Evolutionary conservation across 2,797 vertebrate genomes (phyloP), one percentile per base, ranked within the genome.

Genomic region (Morelia viridis): DNA sequence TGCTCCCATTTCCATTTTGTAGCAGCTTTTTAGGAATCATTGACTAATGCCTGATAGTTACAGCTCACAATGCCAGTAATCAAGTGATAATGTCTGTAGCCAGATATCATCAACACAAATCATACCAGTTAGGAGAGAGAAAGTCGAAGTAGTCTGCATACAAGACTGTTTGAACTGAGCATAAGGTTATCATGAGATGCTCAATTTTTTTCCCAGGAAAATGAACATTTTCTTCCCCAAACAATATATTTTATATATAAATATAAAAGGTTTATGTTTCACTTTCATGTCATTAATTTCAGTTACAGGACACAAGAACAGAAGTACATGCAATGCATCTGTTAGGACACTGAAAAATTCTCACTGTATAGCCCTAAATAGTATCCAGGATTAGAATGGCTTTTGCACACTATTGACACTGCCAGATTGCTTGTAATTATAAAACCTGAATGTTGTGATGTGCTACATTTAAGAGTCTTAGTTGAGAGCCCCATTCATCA

Each of bases 101-200:
- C 64, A 87, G 91, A 5, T 96, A 95, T 92, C 80, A 35, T 94
- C 68, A 92, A 0, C 53, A 22, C 17, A 2, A 87, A 93, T 95
- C 64, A 57, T 89, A 58, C 65, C 89, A 87, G 93, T 95, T 94
- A 94, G 87, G 35, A 89, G 92, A 85, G 83, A 62, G 41, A 46
- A 92, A 35, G 62, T 46, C 88, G 84, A 62, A 95, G 90, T 90
- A 87, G 58, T 58, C 91, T 93, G 15, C 8, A 56, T 60, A 94
- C 0, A 90, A 90, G 28, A 5, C 10, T 35, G 64, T 8, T 0
- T 83, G 50, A 65, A 92, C 3, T 15, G 90, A 53, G 24, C 0
- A 0, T 3, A 50, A 53, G 64, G 87, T 58, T 84, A 65, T 71
- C 87, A 8, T 41, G 28, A 10, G 24, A 5, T 46, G 68, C 62